phyloP scores from a whole-genome alignment of 2,113 vertebrate species.

The Cavia porcellus region DNA sequence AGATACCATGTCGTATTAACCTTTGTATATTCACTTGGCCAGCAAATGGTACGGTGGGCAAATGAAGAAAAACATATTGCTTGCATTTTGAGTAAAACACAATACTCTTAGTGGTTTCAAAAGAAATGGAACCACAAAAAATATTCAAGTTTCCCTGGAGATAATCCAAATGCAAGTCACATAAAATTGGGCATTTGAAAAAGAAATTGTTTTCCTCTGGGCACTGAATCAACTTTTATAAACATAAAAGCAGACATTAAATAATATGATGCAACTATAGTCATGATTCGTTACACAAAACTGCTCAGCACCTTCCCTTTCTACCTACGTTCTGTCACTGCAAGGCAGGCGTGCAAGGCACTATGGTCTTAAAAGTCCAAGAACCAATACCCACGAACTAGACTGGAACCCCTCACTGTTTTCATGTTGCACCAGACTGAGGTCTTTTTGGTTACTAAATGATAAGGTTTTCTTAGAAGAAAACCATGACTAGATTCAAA shows the following conservation, averaged over 20 bases:
- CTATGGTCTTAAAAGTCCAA: slow-evolving; percentile 23
- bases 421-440: not conserved
- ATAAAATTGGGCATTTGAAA: not conserved
- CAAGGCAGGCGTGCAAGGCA: not conserved
- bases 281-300: not conserved
- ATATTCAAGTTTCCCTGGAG: not conserved
- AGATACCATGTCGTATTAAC: not conserved
- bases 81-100: slow-evolving; percentile 4
- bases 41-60: not conserved
- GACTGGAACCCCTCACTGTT: not conserved
- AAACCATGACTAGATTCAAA: not conserved
- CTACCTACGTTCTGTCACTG: too few species aligned
- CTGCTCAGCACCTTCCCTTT: not conserved
- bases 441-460: not conserved
- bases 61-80: not conserved
- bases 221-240: slow-evolving; percentile 58
- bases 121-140: not conserved
- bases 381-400: not conserved
- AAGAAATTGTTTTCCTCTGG: not conserved
- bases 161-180: not conserved
- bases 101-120: not conserved
- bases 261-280: slow-evolving; percentile 30
- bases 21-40: not conserved
- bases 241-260: slow-evolving; percentile 51
- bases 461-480: not conserved